Evolutionary conservation across 2,888 invertebrate genomes (phyloP).

Genomic region (Oithona nana): DNA sequence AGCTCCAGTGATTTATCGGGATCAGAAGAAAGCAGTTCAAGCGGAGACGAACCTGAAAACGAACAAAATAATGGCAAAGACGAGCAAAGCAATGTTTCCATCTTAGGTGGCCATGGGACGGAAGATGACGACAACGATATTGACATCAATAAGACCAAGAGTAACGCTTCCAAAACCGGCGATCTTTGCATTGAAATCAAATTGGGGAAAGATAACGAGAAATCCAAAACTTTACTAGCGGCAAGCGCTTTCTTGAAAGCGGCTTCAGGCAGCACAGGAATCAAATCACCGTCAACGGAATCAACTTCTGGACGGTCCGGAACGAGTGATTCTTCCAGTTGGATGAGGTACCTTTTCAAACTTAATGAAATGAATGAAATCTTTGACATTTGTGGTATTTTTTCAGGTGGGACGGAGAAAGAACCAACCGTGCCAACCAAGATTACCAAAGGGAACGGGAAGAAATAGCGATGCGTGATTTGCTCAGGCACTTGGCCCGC

Average conservation of each 20-base stretch:
- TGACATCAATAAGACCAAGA: background rate
- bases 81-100: background rate
- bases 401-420: slow-evolving; percentile 45
- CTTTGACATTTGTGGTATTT: too few relatives aligned
- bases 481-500: slow-evolving; percentile 27
- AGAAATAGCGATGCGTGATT: slow-evolving; percentile 50
- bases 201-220: background rate
- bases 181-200: slow-evolving; percentile 2
- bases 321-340: background rate
- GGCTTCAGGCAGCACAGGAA: background rate
- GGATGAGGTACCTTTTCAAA: too few relatives aligned
- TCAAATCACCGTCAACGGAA: background rate
- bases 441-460: slow-evolving; percentile 68
- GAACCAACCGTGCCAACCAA: slow-evolving; percentile 64
- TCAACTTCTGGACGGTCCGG: background rate
- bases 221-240: background rate
- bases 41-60: background rate
- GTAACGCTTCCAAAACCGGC: background rate
- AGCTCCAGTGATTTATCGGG: background rate
- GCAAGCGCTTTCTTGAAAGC: background rate
- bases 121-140: background rate
- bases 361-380: too few relatives aligned
- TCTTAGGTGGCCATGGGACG: background rate
- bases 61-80: background rate
- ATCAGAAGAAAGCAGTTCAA: background rate